These are phyloP conservation scores for Ethmia dodecea DNA, from an alignment of 2,888 invertebrate genomes.

Conservation along the genomic window DNA sequence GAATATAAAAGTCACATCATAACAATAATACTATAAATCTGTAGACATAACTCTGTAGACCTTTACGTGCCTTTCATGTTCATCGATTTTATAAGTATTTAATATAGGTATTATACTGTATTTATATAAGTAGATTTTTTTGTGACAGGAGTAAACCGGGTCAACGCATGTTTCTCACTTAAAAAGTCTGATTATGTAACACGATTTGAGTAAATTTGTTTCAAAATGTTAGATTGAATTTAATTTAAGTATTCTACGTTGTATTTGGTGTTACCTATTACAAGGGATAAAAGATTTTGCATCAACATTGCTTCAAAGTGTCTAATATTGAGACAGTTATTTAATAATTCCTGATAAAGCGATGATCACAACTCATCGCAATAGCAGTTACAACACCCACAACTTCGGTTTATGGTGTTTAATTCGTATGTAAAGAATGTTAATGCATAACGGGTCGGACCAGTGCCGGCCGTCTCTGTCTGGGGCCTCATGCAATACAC, in stretches of 20 bases:
- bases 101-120: too few species aligned
- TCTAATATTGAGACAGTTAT: not conserved
- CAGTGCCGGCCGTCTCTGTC: slow-evolving; percentile 33
- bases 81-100: too few species aligned
- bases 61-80: too few species aligned
- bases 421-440: slow-evolving; percentile 34
- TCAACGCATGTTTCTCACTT: too few species aligned
- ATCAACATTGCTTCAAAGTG: slow-evolving; percentile 3
- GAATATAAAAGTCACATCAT: too few species aligned
- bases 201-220: too few species aligned
- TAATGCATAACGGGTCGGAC: slow-evolving; percentile 50
- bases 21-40: too few species aligned
- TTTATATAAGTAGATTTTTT: too few species aligned
- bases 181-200: too few species aligned
- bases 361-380: not conserved
- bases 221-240: too few species aligned
- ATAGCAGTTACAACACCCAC: not conserved
- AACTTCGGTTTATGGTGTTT: not conserved
- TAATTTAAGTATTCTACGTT: not conserved
- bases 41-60: too few species aligned
- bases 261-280: not conserved
- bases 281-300: slow-evolving; percentile 1
- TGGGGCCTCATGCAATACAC: slow-evolving; percentile 67
- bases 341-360: not conserved
- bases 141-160: too few species aligned